A percentile compares a stretch with the other conserved stretches of the same genome.
These are phyloP conservation scores for Falco berigora DNA, from an alignment of 2,797 vertebrate genomes.

Conservation along the genomic window DNA sequence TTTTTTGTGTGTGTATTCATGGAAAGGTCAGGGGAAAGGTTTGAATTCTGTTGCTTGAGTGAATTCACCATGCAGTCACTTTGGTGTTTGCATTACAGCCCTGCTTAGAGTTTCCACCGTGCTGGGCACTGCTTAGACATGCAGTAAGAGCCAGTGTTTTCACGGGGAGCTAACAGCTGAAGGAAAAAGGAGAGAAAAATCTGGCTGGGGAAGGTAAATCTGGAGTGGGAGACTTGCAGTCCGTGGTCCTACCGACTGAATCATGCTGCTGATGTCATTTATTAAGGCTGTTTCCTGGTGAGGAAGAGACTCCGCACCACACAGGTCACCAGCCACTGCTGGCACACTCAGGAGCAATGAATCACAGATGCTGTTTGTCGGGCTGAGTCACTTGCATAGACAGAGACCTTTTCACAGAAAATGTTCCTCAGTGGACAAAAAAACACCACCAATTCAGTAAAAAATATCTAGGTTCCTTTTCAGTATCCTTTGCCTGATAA, in stretches of 20 bases:
- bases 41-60: not conserved
- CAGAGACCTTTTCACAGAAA: not conserved
- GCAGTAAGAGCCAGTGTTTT: not conserved
- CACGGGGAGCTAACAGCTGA: not conserved
- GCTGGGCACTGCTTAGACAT: not conserved
- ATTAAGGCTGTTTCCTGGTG: not conserved
- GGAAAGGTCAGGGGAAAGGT: not conserved
- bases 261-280: not conserved
- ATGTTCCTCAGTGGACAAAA: not conserved
- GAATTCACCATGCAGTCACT: not conserved
- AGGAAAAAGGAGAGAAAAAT: not conserved
- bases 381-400: not conserved
- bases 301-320: not conserved
- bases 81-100: not conserved
- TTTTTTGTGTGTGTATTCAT: not conserved
- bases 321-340: not conserved
- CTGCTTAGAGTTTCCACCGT: not conserved
- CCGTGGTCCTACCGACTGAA: not conserved
- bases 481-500: not conserved
- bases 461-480: not conserved
- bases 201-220: not conserved
- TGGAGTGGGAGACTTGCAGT: not conserved
- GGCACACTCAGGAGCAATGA: not conserved
- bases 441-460: not conserved
- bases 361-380: not conserved